Conservation (phyloP, 92 coral and sea anemone species). For the Pocillopora grandis region DNA sequence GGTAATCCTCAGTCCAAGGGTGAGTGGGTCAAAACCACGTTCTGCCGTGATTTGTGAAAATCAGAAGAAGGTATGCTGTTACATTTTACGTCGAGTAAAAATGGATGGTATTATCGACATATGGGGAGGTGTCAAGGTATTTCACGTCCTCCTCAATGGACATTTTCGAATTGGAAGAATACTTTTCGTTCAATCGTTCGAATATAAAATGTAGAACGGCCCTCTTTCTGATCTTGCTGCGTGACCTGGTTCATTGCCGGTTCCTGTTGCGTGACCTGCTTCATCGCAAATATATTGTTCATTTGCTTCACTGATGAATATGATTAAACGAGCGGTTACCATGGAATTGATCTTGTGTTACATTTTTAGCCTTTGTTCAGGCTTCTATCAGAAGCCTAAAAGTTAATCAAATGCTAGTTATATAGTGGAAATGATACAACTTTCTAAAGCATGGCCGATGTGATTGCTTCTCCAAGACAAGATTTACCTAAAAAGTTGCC, state of each 20-base stretch:
- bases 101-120: too few relatives aligned
- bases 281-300: neutral
- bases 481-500: slow-evolving; percentile 43
- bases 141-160: neutral
- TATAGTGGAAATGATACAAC: neutral
- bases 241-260: neutral
- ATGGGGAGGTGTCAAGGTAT: too few relatives aligned
- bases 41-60: neutral
- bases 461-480: slow-evolving; percentile 30
- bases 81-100: too few relatives aligned
- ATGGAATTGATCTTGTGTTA: slow-evolving; percentile 8
- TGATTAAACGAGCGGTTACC: slow-evolving; percentile 16
- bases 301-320: neutral
- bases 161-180: neutral
- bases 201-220: too few relatives aligned
- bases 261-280: neutral
- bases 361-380: neutral
- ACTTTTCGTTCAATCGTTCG: neutral
- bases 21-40: neutral
- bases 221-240: neutral
- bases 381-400: neutral
- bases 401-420: neutral
- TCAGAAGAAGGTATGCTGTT: too few relatives aligned
- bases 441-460: slow-evolving; percentile 4
- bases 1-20: neutral